Percentiles rank a stretch among this genome's conserved stretches.
phyloP scores from a whole-genome alignment of 2,888 invertebrate genomes.

The Spilarctia lutea region DNA sequence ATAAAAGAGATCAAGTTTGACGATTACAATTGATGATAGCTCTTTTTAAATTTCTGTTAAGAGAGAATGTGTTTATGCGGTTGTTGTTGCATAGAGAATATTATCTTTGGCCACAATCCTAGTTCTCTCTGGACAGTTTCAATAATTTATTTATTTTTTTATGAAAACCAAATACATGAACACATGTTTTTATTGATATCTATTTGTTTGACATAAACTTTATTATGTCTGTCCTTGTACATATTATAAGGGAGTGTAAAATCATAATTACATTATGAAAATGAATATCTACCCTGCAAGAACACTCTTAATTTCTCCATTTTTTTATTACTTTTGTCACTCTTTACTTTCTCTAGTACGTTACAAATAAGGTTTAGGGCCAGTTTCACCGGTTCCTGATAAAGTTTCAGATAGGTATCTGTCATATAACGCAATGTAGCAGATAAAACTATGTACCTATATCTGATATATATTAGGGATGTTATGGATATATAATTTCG shows the following conservation, averaged over 20 bases:
- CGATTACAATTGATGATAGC: slow-evolving; percentile 22
- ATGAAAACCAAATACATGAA: slow-evolving; percentile 62
- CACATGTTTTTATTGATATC: slow-evolving; percentile 47
- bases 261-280: background rate
- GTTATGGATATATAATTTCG: too few species aligned
- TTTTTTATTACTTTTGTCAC: background rate
- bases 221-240: slow-evolving; percentile 4
- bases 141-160: slow-evolving; percentile 59
- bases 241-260: background rate
- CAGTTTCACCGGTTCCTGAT: too few species aligned
- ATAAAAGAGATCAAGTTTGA: background rate
- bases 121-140: slow-evolving; percentile 13
- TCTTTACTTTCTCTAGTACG: background rate
- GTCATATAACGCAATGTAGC: too few species aligned
- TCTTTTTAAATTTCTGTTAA: background rate
- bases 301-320: too few species aligned
- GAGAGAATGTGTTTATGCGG: background rate
- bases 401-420: too few species aligned
- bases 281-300: background rate
- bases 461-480: too few species aligned
- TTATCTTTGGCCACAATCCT: background rate
- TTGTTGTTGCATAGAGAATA: background rate
- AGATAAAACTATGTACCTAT: too few species aligned
- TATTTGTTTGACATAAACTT: slow-evolving; percentile 51
- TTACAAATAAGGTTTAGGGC: background rate